Percentiles rank a stretch among this genome's conserved stretches.
These are phyloP conservation scores for Pocillopora verrucosa DNA, from an alignment of 64 coral and sea anemone genomes.

Conservation along the genomic window DNA sequence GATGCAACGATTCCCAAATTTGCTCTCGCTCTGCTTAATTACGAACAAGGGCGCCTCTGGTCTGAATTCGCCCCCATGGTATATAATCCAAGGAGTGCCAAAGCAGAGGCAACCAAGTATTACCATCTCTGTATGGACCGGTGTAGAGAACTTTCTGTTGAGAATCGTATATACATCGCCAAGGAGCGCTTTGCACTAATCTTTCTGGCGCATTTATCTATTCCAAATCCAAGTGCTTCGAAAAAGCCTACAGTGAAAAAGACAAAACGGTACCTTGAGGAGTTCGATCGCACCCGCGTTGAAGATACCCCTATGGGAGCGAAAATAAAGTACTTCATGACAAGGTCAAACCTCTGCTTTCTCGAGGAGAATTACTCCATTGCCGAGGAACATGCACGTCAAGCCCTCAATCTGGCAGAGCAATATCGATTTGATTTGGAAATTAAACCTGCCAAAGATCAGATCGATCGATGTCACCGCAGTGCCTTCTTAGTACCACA, in stretches of 20 bases:
- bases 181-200: neutral
- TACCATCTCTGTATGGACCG: neutral
- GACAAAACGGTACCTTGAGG: neutral
- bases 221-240: neutral
- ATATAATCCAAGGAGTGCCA: neutral
- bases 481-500: neutral
- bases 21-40: no score
- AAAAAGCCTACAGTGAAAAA: neutral
- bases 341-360: neutral
- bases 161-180: neutral
- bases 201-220: neutral
- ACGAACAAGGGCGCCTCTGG: no score
- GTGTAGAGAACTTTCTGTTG: neutral
- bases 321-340: neutral
- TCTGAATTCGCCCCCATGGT: no score
- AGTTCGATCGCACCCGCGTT: neutral
- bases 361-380: neutral
- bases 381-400: neutral
- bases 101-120: neutral
- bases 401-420: neutral
- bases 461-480: neutral
- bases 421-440: neutral
- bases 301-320: neutral
- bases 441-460: neutral
- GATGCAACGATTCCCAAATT: no score